Base-by-base conservation (phyloP, 2,888 invertebrate genomes). In the Eilema griseolum region DNA sequence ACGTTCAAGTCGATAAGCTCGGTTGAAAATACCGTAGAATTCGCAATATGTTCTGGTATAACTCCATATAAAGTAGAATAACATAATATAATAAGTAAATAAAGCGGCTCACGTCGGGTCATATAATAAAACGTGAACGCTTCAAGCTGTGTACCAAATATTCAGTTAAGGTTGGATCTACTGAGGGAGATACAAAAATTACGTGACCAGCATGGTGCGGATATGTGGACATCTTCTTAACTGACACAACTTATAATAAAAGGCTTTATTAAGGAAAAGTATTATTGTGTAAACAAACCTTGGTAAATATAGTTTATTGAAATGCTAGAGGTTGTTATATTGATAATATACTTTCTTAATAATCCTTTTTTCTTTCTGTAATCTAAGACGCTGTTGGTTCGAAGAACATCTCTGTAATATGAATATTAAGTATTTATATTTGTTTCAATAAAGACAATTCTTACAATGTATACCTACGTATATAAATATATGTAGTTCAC, bases 61-160 rank as follows among this genome's bases (percentile, higher is more conserved):
- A 60, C 76, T 69, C 62, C 65, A 72, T 70, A 81, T 79, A 76
- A 84, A 81, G 78, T 79, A 73, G 64, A 73, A 75, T 77, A 82
- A 79, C 76, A 81, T 83, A 83, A 83, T 81, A 84, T 85, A 79
- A 87, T 86, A 88, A 88, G 84, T 84, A 86, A 89, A 89, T 86
- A 89, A 89, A 90, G 75, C 87, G 83, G 67, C 82, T 82, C 90
- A 89, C 89, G 89, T 89, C 81, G 82, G 76, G 76, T 76, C 80
- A 84, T 87, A 88, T 88, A 88, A 82, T 91, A 92, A 90, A 91
- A 91, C 89, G 89, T 87, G 89, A 84, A 85, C 85, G 85, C 83
- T 86, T 85, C 83, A 85, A 82, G 85, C 82, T 84, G 86, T 89
- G 86, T 89, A 89, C 89, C 88, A 90, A 91, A 92, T 91, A 92